Percentiles rank a stretch among this genome's conserved stretches.
Conservation (phyloP, 2,888 invertebrate genomes). For the Dicycla oo region DNA sequence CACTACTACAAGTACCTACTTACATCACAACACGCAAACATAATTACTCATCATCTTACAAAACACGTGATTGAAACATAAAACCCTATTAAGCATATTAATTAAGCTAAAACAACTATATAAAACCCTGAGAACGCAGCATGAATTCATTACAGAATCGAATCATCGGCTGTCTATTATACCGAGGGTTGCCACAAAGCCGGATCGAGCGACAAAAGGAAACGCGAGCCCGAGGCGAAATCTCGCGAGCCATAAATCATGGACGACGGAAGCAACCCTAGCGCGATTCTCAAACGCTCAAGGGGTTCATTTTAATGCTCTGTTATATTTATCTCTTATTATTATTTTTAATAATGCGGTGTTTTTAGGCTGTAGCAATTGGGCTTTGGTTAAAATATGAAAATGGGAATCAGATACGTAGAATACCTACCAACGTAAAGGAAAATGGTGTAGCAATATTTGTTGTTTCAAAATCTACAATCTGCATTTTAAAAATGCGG, state of each 20-base stretch:
- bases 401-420: not conserved
- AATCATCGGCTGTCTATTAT: constrained; percentile 77
- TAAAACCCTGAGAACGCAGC: constrained; percentile 64
- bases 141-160: constrained; percentile 73
- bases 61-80: constrained; percentile 60
- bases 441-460: not conserved
- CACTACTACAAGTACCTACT: not conserved
- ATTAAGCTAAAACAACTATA: constrained; percentile 68
- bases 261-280: constrained; percentile 79
- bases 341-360: constrained; percentile 61
- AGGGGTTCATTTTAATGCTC: constrained; percentile 80
- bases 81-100: constrained; percentile 67
- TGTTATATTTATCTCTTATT: constrained; percentile 67
- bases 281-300: constrained; percentile 71
- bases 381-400: not conserved
- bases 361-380: constrained; percentile 14
- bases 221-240: constrained; percentile 76
- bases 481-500: not conserved
- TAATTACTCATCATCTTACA: constrained; percentile 43
- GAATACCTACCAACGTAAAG: not conserved
- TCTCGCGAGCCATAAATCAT: constrained; percentile 83
- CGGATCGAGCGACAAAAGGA: constrained; percentile 76
- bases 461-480: not conserved
- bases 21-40: not conserved
- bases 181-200: constrained; percentile 77